Percentiles rank a stretch among this genome's conserved stretches.
Evolutionary conservation across 2,113 vertebrate genomes (phyloP).

Genomic region (Cottus gobio): DNA sequence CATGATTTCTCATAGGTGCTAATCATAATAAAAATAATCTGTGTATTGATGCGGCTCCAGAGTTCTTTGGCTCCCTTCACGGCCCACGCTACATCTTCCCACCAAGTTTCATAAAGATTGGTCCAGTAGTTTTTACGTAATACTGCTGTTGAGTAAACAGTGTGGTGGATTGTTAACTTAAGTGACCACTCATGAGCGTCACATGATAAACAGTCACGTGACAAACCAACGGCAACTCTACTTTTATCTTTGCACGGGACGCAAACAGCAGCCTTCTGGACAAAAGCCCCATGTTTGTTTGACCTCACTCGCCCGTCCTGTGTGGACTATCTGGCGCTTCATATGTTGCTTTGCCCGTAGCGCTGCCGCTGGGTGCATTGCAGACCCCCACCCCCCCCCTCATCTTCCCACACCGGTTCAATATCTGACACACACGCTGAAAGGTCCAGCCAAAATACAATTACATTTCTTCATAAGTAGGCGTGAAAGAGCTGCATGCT

Average conservation of each 20-base stretch:
- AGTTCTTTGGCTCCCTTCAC: background rate
- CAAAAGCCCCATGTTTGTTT: background rate
- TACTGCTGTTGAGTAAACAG: background rate
- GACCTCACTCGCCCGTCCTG: background rate
- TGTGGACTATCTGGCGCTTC: background rate
- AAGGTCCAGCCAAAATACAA: constrained; percentile 61
- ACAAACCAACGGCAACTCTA: background rate
- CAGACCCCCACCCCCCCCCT: background rate
- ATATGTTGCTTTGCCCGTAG: background rate
- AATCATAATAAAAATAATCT: background rate
- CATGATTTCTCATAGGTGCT: background rate
- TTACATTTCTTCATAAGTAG: constrained; percentile 53
- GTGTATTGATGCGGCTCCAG: background rate
- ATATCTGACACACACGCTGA: constrained; percentile 65
- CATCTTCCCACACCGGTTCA: constrained; percentile 51
- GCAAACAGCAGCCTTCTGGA: background rate
- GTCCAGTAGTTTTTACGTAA: background rate
- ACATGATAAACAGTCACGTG: background rate
- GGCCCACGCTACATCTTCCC: background rate
- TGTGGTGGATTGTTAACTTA: background rate
- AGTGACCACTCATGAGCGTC: background rate
- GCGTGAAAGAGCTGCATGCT: constrained; percentile 35
- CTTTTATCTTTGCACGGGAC: background rate
- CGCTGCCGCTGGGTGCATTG: background rate
- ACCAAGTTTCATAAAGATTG: background rate